Percentiles rank a stretch among this genome's conserved stretches.
These are phyloP conservation scores for Microchrysa polita DNA, from an alignment of 2,888 invertebrate species.

Conservation along the genomic window DNA sequence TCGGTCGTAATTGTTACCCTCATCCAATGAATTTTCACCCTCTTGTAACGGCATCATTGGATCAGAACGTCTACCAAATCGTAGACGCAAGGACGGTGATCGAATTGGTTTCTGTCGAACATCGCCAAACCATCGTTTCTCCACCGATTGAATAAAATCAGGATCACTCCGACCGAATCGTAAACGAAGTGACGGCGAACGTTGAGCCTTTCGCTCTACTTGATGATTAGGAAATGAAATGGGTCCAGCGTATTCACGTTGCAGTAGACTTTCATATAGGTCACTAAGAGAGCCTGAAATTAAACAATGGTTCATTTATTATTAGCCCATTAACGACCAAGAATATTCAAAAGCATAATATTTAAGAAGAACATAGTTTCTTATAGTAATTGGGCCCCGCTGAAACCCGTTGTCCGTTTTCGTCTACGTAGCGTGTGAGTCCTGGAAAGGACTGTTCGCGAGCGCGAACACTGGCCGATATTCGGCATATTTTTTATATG, in stretches of 20 bases:
- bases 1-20: not conserved
- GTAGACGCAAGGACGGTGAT: conserved; percentile 78
- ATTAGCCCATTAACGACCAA: no score
- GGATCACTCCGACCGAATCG: conserved; percentile 82
- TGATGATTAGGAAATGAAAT: conserved; percentile 70
- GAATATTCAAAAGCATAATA: no score
- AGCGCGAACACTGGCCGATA: no score
- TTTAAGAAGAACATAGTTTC: no score
- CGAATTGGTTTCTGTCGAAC: conserved; percentile 76
- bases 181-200: conserved; percentile 79
- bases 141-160: conserved; percentile 58
- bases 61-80: conserved; percentile 80
- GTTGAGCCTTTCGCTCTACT: conserved; percentile 79
- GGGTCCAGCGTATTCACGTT: conserved; percentile 63
- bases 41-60: conserved; percentile 67
- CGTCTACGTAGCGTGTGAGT: no score
- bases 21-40: conserved; percentile 3
- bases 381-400: no score
- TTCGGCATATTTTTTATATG: no score
- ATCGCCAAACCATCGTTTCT: conserved; percentile 66
- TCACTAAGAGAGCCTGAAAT: conserved; percentile 57
- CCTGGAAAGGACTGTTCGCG: no score
- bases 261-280: conserved; percentile 62
- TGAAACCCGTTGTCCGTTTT: no score
- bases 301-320: conserved; percentile 3